A percentile compares a stretch with the other conserved stretches of the same genome.
Evolutionary conservation across 2,113 vertebrate species (phyloP).

Genomic region (Hyperoodon ampullatus): DNA sequence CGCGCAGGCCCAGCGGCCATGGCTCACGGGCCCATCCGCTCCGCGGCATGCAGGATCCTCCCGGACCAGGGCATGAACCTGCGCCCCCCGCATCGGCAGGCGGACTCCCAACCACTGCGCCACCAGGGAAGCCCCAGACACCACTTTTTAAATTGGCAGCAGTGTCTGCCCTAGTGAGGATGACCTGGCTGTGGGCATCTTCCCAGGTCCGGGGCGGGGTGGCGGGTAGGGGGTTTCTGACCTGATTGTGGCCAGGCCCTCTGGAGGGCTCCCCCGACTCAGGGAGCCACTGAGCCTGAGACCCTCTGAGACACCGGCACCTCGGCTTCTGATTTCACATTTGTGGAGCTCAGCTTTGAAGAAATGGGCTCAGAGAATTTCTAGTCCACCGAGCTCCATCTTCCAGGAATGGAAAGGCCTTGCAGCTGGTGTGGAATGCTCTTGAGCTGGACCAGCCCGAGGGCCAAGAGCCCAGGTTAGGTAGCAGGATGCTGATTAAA

Average conservation of each 20-base stretch:
- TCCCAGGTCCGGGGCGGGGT: fast-evolving
- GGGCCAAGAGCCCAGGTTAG: neutral
- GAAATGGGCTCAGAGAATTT: neutral
- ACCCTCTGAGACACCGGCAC: fast-evolving
- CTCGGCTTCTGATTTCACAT: neutral
- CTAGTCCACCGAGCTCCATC: neutral
- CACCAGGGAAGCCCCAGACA: too few species aligned
- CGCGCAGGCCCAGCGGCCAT: too few species aligned
- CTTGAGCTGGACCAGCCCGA: fast-evolving
- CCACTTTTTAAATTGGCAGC: neutral
- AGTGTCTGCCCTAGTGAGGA: neutral
- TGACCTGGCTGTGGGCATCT: neutral
- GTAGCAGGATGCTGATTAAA: neutral
- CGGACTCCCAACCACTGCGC: too few species aligned
- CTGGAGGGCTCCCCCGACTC: neutral
- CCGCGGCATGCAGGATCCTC: too few species aligned
- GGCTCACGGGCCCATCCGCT: too few species aligned
- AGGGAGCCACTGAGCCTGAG: neutral
- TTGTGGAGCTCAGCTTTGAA: neutral
- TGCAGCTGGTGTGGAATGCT: neutral
- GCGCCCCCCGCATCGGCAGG: too few species aligned
- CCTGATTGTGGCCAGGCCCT: neutral
- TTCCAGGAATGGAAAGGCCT: neutral
- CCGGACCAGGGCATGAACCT: too few species aligned
- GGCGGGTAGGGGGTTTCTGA: neutral